These are phyloP conservation scores for Crotalus helleri DNA, from an alignment of 2,113 vertebrate genomes.

Conservation along the genomic window DNA sequence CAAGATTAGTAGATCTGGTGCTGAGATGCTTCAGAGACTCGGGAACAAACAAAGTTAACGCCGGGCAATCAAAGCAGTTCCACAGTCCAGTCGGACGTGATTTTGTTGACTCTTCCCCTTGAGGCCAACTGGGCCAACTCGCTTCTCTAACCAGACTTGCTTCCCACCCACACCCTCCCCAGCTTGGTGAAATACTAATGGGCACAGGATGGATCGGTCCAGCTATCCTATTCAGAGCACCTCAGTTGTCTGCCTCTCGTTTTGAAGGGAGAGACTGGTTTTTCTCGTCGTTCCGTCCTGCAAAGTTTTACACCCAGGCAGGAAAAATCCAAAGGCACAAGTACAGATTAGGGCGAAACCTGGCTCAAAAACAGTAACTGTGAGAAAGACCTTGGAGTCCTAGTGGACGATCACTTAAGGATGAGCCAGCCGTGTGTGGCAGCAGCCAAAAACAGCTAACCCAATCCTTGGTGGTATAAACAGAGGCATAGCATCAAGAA, in stretches of 20 bases:
- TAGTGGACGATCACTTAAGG: too few relatives aligned
- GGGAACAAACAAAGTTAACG: not conserved
- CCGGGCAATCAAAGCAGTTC: not conserved
- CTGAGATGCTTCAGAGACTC: not conserved
- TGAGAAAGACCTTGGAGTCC: too few relatives aligned
- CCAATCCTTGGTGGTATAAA: too few relatives aligned
- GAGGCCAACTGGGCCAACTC: not conserved
- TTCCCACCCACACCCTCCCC: too few relatives aligned
- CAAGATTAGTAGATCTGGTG: not conserved
- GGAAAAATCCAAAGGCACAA: not conserved
- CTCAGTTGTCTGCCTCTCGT: constrained; percentile 9
- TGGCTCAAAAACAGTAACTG: not conserved
- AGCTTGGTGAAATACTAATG: not conserved
- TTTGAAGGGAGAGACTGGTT: constrained; percentile 1
- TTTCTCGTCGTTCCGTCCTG: not conserved
- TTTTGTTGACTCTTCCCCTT: not conserved
- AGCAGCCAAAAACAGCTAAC: too few relatives aligned
- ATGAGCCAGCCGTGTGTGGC: too few relatives aligned
- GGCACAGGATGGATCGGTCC: not conserved
- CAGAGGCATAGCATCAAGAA: too few relatives aligned
- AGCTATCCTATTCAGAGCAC: constrained; percentile 14
- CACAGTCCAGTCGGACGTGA: not conserved
- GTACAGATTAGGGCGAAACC: not conserved
- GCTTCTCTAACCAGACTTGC: not conserved
- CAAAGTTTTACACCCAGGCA: not conserved